phyloP scores from a whole-genome alignment of 2,113 vertebrate species.

The Mixornis gularis region DNA sequence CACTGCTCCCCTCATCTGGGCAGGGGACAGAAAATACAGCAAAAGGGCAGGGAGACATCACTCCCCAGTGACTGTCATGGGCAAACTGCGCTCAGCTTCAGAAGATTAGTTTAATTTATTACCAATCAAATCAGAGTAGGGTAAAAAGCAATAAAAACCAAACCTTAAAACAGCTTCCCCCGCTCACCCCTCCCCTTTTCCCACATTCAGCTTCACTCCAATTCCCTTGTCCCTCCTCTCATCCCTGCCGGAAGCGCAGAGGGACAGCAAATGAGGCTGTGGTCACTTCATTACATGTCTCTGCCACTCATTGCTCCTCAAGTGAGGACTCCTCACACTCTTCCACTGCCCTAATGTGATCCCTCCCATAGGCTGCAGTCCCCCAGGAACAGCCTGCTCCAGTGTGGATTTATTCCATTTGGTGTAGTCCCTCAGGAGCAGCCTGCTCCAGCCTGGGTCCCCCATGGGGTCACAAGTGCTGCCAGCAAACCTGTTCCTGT shows the following conservation, averaged over 20 bases:
- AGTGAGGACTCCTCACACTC: background rate
- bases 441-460: rapidly evolving
- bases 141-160: background rate
- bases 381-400: background rate
- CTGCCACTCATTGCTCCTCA: background rate
- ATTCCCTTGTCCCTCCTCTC: background rate
- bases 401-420: too few species aligned
- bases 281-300: background rate
- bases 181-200: background rate
- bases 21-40: background rate
- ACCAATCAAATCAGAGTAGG: background rate
- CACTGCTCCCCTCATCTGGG: background rate
- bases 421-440: background rate
- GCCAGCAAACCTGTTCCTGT: background rate
- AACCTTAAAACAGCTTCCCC: background rate
- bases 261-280: rapidly evolving
- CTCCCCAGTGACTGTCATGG: background rate
- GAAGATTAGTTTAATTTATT: background rate
- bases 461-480: background rate
- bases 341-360: background rate
- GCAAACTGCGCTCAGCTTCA: background rate
- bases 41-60: background rate
- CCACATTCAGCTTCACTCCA: background rate
- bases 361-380: background rate
- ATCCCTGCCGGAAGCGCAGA: rapidly evolving